phyloP scores from a whole-genome alignment of 2,888 invertebrate species.

The Malthinus seriepunctatus region DNA sequence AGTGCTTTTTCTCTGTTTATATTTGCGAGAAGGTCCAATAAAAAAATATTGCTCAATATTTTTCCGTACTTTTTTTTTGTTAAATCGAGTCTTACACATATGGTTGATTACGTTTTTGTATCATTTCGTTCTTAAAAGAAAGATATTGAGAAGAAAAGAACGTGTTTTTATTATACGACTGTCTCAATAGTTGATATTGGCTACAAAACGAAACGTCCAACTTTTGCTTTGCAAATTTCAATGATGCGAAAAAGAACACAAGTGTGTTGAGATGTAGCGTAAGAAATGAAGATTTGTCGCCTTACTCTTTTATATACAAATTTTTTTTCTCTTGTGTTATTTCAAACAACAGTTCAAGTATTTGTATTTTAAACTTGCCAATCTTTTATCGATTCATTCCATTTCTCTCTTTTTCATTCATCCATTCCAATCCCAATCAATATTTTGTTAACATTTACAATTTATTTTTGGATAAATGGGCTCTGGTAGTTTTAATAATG shows the following conservation, averaged over 20 bases:
- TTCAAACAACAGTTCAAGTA: slow-evolving; percentile 15
- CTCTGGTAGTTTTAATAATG: too few species aligned
- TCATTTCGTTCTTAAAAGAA: slow-evolving; percentile 4
- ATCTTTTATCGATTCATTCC: slow-evolving; percentile 20
- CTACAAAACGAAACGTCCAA: slow-evolving; percentile 15
- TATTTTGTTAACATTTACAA: slow-evolving; percentile 10
- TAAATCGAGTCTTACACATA: too few species aligned
- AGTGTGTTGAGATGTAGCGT: slow-evolving; percentile 17
- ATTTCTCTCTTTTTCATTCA: background rate
- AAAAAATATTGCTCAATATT: too few species aligned
- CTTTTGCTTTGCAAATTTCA: slow-evolving; percentile 16
- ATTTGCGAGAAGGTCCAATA: too few species aligned
- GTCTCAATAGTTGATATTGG: slow-evolving; percentile 23
- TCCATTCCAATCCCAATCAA: background rate
- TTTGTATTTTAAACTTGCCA: slow-evolving; percentile 24
- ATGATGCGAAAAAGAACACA: slow-evolving; percentile 22
- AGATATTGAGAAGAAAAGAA: background rate
- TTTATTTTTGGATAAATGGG: background rate
- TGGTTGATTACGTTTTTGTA: slow-evolving; percentile 16
- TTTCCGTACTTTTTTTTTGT: too few species aligned
- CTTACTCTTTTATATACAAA: slow-evolving; percentile 22
- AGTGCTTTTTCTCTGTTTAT: too few species aligned
- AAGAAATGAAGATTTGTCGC: slow-evolving; percentile 14
- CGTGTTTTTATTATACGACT: slow-evolving; percentile 10
- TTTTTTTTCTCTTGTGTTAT: slow-evolving; percentile 10